Conservation (phyloP, 2,888 invertebrate genomes). For the Dasysyrphus albostriatus region DNA sequence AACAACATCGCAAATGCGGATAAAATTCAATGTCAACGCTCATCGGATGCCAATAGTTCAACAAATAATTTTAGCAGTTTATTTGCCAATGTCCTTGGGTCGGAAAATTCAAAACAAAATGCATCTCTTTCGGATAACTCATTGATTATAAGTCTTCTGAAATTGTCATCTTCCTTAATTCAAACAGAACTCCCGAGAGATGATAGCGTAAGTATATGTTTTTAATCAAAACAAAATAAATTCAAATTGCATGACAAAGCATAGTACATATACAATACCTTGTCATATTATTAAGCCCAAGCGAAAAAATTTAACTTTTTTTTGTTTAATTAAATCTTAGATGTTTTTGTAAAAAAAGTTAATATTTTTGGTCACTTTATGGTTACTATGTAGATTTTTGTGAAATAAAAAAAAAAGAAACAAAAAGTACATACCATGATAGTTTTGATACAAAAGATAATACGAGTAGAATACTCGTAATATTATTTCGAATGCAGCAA, state of each 20-base stretch:
- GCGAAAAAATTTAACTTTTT: too few species aligned
- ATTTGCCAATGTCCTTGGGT: constrained; percentile 89
- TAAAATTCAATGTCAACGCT: constrained; percentile 85
- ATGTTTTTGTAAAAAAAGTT: too few species aligned
- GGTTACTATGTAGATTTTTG: too few species aligned
- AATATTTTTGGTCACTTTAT: too few species aligned
- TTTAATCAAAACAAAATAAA: neutral
- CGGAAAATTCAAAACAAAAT: constrained; percentile 86
- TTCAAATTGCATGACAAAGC: neutral
- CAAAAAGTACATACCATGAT: too few species aligned
- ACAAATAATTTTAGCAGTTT: constrained; percentile 89
- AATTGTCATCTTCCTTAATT: constrained; percentile 87
- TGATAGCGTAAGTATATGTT: constrained; percentile 80
- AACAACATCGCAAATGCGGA: constrained; percentile 85
- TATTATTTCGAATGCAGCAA: too few species aligned
- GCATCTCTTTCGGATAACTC: constrained; percentile 89
- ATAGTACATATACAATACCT: too few species aligned
- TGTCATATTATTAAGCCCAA: too few species aligned
- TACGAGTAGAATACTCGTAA: too few species aligned
- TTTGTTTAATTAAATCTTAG: too few species aligned
- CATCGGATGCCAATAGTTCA: constrained; percentile 84
- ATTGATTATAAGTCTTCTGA: constrained; percentile 89
- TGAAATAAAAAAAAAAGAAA: too few species aligned
- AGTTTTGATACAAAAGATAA: too few species aligned
- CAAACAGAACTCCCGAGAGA: constrained; percentile 86